Evolutionary conservation across 92 coral and sea anemone genomes (phyloP), one percentile per base, ranked within the genome.

Genomic region (Phenganax subtilis): DNA sequence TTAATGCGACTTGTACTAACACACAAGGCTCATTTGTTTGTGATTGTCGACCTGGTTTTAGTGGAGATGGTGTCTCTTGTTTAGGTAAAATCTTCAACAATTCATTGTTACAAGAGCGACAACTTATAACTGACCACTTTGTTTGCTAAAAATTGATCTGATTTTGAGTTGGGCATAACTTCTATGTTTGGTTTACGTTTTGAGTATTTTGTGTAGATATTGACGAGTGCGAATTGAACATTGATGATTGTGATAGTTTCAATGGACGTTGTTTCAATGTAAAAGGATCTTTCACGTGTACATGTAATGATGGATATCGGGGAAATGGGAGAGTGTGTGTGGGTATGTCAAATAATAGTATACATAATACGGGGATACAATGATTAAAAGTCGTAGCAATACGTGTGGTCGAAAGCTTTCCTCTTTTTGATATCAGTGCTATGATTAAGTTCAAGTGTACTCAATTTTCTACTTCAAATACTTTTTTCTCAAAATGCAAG

Each of bases 231-330:
- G 63, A 44, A 20, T 61, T 54, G 4, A 54, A 17, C 62, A 53
- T 25, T 55, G 62, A 74, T 74, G 15, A 47, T 7, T 74, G 79
- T 54, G 79, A 53, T 25, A 12, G 7, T 6, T 37, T 15, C 12
- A 74, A 53, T 74, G 79, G 62, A 44, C 25, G 62, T 16, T 74
- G 79, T 74, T 53, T 54, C 63, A 74, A 74, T 54, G 63, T 53
- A 47, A 15, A 74, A 17, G 79, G 79, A 53, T 74, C 79, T 9
- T 74, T 54, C 63, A 12, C 63, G 25, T 74, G 79, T 74, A 54
- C 79, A 6, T 74, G 79, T 55, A 54, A 53, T 27, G 61, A 53
- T 55, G 79, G 79, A 10, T 74, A 74, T 37, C 61, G 62, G n/a
- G 58, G 79, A 12, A 44, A 74, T 54, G 79, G 79, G 16, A n/a